These are phyloP conservation scores for Poecilia wingei DNA, from an alignment of 2,797 vertebrate species.

Conservation along the genomic window DNA sequence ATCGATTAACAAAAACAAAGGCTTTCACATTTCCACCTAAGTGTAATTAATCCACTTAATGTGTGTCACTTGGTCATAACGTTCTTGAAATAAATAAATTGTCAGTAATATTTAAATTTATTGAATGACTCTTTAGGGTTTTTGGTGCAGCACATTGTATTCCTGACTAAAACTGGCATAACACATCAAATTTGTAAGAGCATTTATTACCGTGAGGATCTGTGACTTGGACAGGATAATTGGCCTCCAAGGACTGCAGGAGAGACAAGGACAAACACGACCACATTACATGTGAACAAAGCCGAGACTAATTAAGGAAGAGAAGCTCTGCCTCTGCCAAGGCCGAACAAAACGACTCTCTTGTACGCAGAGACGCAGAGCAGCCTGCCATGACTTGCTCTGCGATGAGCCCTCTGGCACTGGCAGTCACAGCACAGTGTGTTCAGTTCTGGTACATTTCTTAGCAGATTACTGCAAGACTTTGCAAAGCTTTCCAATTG, in stretches of 20 bases:
- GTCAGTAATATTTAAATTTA: too few species aligned
- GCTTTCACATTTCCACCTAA: too few species aligned
- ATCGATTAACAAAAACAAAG: too few species aligned
- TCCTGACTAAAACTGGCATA: background rate
- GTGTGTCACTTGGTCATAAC: too few species aligned
- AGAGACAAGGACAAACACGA: constrained; percentile 43
- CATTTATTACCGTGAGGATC: constrained; percentile 84
- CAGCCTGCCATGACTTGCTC: constrained; percentile 68
- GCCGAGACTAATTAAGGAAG: constrained; percentile 9
- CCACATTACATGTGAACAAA: constrained; percentile 23
- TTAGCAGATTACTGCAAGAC: constrained; percentile 53
- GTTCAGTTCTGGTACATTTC: constrained; percentile 51
- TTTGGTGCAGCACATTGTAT: background rate
- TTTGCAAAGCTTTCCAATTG: constrained; percentile 16
- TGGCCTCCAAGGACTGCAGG: constrained; percentile 84
- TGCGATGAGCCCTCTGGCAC: constrained; percentile 39
- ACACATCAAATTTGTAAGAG: background rate
- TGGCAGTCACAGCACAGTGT: constrained; percentile 42
- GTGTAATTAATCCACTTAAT: too few species aligned
- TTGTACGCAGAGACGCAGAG: constrained; percentile 35
- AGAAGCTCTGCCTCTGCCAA: constrained; percentile 18
- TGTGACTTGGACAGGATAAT: constrained; percentile 93
- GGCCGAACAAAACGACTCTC: constrained; percentile 41
- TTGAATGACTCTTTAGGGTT: background rate
- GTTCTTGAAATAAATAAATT: too few species aligned